These are phyloP conservation scores for Globodera ellingtonae DNA, from an alignment of 1,140 invertebrate genomes.

Conservation along the genomic window DNA sequence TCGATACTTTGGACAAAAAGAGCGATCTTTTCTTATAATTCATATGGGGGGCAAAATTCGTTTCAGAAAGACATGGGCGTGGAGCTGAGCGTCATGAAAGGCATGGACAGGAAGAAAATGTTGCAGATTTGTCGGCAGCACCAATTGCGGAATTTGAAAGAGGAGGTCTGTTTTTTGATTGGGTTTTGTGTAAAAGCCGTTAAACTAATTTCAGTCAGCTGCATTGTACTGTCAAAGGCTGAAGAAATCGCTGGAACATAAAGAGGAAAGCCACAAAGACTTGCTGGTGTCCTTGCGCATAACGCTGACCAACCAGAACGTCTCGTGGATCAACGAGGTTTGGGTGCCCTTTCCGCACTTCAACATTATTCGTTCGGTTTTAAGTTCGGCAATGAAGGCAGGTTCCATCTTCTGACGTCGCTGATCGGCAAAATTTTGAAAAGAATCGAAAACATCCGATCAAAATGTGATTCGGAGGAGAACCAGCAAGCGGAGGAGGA, in stretches of 20 bases:
- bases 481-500: slow-evolving; percentile 32
- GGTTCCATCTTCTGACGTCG: slow-evolving; percentile 34
- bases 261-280: slow-evolving; percentile 27
- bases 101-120: slow-evolving; percentile 29
- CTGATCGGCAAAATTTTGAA: slow-evolving; percentile 26
- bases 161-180: slow-evolving; percentile 27
- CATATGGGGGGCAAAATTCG: not conserved
- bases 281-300: slow-evolving; percentile 34
- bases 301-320: slow-evolving; percentile 14
- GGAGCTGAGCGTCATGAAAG: slow-evolving; percentile 22
- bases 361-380: not conserved
- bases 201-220: slow-evolving; percentile 8
- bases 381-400: slow-evolving; percentile 42
- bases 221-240: slow-evolving; percentile 29
- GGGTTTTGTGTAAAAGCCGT: not conserved
- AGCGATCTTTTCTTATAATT: slow-evolving; percentile 3
- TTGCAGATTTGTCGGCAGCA: slow-evolving; percentile 38
- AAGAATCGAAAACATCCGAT: slow-evolving; percentile 24
- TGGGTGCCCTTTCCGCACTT: not conserved
- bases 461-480: slow-evolving; percentile 7
- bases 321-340: slow-evolving; percentile 40
- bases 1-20: not conserved
- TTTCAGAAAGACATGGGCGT: slow-evolving; percentile 34
- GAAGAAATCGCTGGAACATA: slow-evolving; percentile 32
- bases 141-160: slow-evolving; percentile 21